Percentiles rank a stretch among this genome's conserved stretches.
Conservation (phyloP, 2,113 vertebrate species). For the Phrynosoma platyrhinos region DNA sequence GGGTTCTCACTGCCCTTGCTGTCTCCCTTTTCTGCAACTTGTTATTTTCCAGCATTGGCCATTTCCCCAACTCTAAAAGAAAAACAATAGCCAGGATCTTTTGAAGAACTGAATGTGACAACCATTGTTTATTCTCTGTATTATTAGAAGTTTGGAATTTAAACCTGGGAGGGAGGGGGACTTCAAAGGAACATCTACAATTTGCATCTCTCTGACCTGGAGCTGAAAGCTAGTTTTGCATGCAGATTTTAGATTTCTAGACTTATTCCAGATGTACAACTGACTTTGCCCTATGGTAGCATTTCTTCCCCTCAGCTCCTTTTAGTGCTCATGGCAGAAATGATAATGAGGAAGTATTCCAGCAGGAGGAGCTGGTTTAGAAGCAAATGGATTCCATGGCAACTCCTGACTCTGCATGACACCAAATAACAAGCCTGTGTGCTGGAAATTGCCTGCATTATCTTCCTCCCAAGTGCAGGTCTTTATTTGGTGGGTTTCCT, state of each 20-base stretch:
- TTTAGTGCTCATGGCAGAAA: constrained; percentile 69
- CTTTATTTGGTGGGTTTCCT: constrained; percentile 71
- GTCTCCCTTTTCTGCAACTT: background rate
- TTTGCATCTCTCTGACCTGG: constrained; percentile 48
- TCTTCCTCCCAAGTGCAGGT: constrained; percentile 69
- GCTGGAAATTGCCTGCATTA: constrained; percentile 79
- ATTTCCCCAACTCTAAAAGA: background rate
- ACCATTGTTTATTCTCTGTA: constrained; percentile 52
- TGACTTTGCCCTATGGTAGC: constrained; percentile 60
- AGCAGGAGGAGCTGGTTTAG: constrained; percentile 85
- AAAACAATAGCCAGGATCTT: background rate
- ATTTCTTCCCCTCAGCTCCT: constrained; percentile 58
- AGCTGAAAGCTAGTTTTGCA: constrained; percentile 63
- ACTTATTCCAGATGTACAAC: constrained; percentile 55
- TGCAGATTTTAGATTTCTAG: constrained; percentile 71
- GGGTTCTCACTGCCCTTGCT: background rate
- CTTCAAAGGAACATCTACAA: background rate
- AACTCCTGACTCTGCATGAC: constrained; percentile 86
- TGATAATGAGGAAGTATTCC: constrained; percentile 84
- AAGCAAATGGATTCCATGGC: constrained; percentile 85
- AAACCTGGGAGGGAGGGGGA: background rate
- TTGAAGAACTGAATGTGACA: constrained; percentile 43
- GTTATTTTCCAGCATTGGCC: background rate
- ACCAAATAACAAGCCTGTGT: constrained; percentile 80
- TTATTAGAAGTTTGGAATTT: constrained; percentile 42